Percentiles rank a stretch among this genome's conserved stretches.
Evolutionary conservation across 2,888 invertebrate species (phyloP).

Genomic region (Tolmerus cingulatus): DNA sequence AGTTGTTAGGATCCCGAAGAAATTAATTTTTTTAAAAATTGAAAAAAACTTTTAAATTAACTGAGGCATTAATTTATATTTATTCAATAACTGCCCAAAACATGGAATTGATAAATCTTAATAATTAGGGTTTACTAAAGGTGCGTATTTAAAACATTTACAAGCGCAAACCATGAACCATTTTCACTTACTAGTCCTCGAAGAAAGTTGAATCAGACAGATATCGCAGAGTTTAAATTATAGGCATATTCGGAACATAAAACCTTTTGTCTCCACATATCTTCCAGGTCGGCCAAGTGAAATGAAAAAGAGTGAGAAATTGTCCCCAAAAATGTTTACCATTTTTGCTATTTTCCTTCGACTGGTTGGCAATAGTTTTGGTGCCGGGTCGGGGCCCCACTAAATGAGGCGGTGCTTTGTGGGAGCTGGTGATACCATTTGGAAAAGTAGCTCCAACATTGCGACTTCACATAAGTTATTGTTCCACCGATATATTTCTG

Average conservation of each 20-base stretch:
- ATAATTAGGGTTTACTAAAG: too few relatives aligned
- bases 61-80: too few relatives aligned
- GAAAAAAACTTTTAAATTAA: too few relatives aligned
- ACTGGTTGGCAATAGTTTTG: background rate
- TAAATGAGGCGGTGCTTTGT: background rate
- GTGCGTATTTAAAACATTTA: background rate
- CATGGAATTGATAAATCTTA: too few relatives aligned
- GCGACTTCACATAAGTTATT: background rate
- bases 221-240: background rate
- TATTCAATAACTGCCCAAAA: too few relatives aligned
- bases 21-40: too few relatives aligned
- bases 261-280: conserved; percentile 3
- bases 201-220: background rate
- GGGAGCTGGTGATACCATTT: background rate
- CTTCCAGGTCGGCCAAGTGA: background rate
- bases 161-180: background rate
- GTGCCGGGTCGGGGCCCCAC: background rate
- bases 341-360: background rate
- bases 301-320: background rate
- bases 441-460: background rate
- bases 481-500: conserved; percentile 6
- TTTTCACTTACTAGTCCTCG: background rate
- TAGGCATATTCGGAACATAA: background rate
- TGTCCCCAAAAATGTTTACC: background rate
- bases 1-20: too few relatives aligned